Evolutionary conservation across 2,113 vertebrate species (phyloP).

Genomic region (Ceyx melanurus): DNA sequence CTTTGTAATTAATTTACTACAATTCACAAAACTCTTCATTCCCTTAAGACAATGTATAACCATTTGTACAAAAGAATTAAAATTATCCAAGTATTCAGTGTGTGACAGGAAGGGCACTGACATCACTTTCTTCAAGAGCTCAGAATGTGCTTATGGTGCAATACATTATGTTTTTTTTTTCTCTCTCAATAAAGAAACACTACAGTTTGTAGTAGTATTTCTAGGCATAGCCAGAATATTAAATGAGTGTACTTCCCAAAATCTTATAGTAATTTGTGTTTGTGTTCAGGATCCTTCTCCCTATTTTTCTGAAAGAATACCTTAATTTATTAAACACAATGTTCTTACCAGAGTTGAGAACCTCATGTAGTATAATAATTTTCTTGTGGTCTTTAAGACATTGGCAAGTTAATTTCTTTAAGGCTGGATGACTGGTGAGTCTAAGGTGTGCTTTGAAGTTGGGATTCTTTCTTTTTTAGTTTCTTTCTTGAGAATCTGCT

Average conservation of each 20-base stretch:
- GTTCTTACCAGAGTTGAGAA: neutral
- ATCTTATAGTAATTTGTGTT: neutral
- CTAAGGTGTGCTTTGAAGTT: neutral
- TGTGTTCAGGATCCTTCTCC: neutral
- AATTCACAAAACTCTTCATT: neutral
- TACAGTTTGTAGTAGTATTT: neutral
- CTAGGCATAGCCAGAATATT: neutral
- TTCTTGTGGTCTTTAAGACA: neutral
- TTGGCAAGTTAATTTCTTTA: neutral
- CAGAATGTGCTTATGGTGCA: neutral
- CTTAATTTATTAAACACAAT: neutral
- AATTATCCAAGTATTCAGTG: neutral
- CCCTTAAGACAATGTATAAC: neutral
- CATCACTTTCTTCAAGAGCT: neutral
- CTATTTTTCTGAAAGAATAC: neutral
- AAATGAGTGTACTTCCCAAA: neutral
- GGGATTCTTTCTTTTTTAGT: neutral
- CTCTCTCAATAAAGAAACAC: neutral
- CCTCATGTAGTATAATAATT: neutral
- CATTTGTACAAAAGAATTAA: neutral
- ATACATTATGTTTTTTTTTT: neutral
- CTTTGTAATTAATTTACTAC: neutral
- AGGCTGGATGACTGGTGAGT: neutral
- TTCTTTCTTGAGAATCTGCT: neutral
- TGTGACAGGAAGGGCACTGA: neutral